phyloP scores from a whole-genome alignment of 2,888 invertebrate species.

The Trichacis sp. region DNA sequence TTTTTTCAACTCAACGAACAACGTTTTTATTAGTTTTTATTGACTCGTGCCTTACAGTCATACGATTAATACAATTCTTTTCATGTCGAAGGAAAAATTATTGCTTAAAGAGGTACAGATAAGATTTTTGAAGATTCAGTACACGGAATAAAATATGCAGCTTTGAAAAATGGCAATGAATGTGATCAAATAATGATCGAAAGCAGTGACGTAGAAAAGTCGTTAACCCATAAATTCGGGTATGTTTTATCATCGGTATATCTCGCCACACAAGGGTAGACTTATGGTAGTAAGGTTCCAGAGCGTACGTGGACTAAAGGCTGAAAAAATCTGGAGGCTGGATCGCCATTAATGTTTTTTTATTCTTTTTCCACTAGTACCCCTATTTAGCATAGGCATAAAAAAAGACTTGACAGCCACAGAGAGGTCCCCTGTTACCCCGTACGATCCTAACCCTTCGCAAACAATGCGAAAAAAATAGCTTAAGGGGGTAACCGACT shows the following conservation, averaged over 20 bases:
- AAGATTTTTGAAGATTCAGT: too few relatives aligned
- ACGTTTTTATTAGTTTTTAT: too few relatives aligned
- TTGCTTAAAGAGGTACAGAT: too few relatives aligned
- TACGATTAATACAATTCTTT: too few relatives aligned
- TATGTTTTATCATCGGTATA: slow-evolving; percentile 48
- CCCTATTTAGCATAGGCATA: slow-evolving; percentile 66
- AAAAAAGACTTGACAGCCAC: slow-evolving; percentile 37
- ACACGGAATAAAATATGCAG: too few relatives aligned
- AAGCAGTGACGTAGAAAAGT: slow-evolving; percentile 28
- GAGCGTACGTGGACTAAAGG: slow-evolving; percentile 2
- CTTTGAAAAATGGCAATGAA: too few relatives aligned
- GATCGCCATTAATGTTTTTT: slow-evolving; percentile 63
- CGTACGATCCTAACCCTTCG: slow-evolving; percentile 46
- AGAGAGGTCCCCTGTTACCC: slow-evolving; percentile 17
- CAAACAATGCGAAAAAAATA: slow-evolving; percentile 50
- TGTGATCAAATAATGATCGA: not conserved
- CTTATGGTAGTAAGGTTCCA: slow-evolving; percentile 17
- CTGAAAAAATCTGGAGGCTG: slow-evolving; percentile 54
- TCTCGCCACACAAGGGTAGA: slow-evolving; percentile 49
- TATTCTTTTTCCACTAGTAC: slow-evolving; percentile 52
- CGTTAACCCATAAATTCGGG: slow-evolving; percentile 44
- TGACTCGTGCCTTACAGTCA: too few relatives aligned
- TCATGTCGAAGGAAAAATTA: too few relatives aligned
- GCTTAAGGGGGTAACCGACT: slow-evolving; percentile 45
- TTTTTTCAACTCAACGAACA: too few relatives aligned